Evolutionary conservation across 2,113 vertebrate species (phyloP), one percentile per base, ranked within the genome.

Genomic region (mouse (Mus musculus)): DNA sequence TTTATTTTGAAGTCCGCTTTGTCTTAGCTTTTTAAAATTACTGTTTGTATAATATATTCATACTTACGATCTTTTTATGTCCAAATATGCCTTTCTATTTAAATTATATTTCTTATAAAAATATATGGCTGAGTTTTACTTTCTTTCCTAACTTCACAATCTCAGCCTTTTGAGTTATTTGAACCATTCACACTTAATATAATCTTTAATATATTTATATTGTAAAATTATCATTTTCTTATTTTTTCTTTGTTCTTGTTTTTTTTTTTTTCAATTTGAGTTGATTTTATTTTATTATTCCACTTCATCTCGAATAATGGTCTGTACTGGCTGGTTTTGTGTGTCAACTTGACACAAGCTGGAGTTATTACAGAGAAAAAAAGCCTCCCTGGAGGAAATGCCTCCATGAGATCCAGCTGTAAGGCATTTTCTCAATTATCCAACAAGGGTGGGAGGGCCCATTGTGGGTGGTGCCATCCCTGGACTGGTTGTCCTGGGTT

Each of bases 121-220:
- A 33, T 17, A 52, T 24, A 24, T 52, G 49, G 1, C 49, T 54
- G 9, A 30, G 39, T 81, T 93, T 91, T 88, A 67, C 16, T 63
- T 93, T 77, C 22, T 84, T 93, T 88, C 63, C 67, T 19, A 75
- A 42, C 61, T 73, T 78, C 61, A 77, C n/a, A 71, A 36, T 77
- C 39, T 78, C 61, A 90, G 39, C 24, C 5, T 90, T 96, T 90
- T 81, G 36, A n/a, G 20, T 3, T 49, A 22, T 75, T 75, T 91
- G 75, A 20, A 36, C 14, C 36, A 92, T 82, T 93, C 75, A 88
- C 22, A 77, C 81, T 95, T 87, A 84, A 59, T 88, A 56, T 90
- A 86, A 75, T 90, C 10, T 54, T 39, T 93, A 71, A 61, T 94
- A 7, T 26, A 56, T 82, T 81, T 89, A 8, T 59, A 69, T 52